These are phyloP conservation scores for Chaetodon trifasciatus DNA, from an alignment of 2,797 vertebrate species.

Conservation along the genomic window DNA sequence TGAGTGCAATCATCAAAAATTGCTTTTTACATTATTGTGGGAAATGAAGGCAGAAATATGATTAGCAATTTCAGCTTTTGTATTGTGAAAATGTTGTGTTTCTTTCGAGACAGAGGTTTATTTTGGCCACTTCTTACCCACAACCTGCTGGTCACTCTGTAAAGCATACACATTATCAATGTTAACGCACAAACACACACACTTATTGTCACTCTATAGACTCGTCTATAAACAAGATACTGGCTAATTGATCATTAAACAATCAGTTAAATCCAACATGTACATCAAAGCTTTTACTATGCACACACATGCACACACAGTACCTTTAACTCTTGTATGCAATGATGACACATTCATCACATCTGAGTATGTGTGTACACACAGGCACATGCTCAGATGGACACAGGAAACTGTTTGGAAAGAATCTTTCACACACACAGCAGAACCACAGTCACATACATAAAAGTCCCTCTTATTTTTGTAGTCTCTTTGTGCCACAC, in stretches of 20 bases:
- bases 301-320: background rate
- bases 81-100: background rate
- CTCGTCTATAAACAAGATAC: background rate
- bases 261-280: background rate
- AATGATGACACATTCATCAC: background rate
- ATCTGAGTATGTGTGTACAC: background rate
- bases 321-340: background rate
- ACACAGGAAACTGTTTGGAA: slow-evolving; percentile 13
- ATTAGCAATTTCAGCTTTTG: background rate
- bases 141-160: background rate
- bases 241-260: background rate
- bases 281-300: background rate
- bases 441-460: slow-evolving; percentile 17
- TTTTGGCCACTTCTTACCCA: background rate
- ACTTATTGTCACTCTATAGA: background rate
- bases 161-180: background rate
- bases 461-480: slow-evolving; percentile 56
- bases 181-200: background rate
- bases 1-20: background rate
- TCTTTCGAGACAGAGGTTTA: background rate
- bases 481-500: slow-evolving; percentile 38
- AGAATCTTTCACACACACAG: slow-evolving; percentile 21
- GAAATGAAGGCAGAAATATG: background rate
- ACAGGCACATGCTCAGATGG: background rate
- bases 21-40: background rate